These are phyloP conservation scores for Caenorhabditis elegans DNA, from an alignment of 1,140 invertebrate species.

Conservation along the genomic window DNA sequence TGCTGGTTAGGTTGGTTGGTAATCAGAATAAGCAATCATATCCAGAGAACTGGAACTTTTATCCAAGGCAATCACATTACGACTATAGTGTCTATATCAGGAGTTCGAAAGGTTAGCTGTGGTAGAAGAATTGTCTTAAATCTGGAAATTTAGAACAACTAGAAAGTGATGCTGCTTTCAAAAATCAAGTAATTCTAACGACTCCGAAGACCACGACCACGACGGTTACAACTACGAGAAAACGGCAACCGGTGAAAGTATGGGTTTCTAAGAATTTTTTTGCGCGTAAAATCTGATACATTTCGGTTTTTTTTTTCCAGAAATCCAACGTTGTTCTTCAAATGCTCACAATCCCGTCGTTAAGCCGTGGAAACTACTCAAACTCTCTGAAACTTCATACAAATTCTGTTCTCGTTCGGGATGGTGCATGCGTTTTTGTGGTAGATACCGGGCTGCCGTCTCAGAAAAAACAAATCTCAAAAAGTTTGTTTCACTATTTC, in stretches of 20 bases:
- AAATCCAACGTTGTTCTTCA: conserved; percentile 9
- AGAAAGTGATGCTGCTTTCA: conserved; percentile 9
- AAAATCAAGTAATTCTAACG: not conserved
- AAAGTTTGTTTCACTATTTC: not conserved
- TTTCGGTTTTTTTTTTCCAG: no score
- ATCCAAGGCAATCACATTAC: not conserved
- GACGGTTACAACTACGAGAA: not conserved
- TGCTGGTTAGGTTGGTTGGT: not conserved
- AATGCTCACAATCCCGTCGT: not conserved
- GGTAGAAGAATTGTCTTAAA: no score
- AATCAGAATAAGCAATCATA: not conserved
- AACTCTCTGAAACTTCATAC: conserved; percentile 6
- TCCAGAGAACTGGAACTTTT: not conserved
- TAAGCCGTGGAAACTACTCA: conserved; percentile 13
- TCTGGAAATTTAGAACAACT: not conserved
- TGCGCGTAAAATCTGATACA: no score
- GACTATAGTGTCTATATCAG: not conserved
- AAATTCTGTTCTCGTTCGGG: not conserved
- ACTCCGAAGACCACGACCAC: not conserved
- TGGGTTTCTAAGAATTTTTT: no score
- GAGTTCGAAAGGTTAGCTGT: not conserved
- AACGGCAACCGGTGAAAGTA: not conserved
- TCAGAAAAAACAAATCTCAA: not conserved
- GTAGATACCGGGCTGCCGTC: not conserved
- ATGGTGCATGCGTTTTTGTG: conserved; percentile 4